Evolutionary conservation across 30 jellyfish, hydroid and myxozoan genomes (phyloP).

Genomic region (Nemopilema nomurai): DNA sequence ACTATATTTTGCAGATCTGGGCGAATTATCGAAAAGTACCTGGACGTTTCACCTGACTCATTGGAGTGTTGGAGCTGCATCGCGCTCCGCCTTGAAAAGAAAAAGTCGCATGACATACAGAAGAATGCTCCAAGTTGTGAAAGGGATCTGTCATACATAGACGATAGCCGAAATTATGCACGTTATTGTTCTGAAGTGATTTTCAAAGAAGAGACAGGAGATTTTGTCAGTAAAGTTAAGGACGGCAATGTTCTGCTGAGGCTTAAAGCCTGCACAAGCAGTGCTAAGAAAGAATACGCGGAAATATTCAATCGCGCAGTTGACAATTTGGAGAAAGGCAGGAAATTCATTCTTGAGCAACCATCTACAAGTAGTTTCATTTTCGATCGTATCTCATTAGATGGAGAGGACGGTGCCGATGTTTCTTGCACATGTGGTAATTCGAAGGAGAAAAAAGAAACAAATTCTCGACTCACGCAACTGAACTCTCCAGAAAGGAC

Average conservation of each 20-base stretch:
- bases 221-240: conserved; percentile 8
- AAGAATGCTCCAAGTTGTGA: conserved; percentile 17
- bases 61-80: conserved; percentile 63
- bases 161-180: conserved; percentile 24
- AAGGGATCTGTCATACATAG: conserved; percentile 6
- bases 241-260: not conserved
- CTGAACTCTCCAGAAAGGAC: not conserved
- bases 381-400: not conserved
- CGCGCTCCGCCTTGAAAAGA: conserved; percentile 45
- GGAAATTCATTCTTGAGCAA: not conserved
- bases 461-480: too few species aligned
- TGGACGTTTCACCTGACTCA: conserved; percentile 18
- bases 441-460: not conserved
- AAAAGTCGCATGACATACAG: conserved; percentile 10
- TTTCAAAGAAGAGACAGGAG: not conserved
- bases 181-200: conserved; percentile 43
- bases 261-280: conserved; percentile 16
- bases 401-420: not conserved
- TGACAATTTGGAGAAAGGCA: conserved; percentile 17
- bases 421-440: conserved; percentile 34
- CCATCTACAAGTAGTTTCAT: conserved; percentile 30
- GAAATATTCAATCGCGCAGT: conserved; percentile 45
- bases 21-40: not conserved
- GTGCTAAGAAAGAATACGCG: conserved; percentile 34
- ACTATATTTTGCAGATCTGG: conserved; percentile 21